A percentile compares a stretch with the other conserved stretches of the same genome.
phyloP scores from a whole-genome alignment of 2,888 invertebrate species.

The Hirtodrosophila histrioides region DNA sequence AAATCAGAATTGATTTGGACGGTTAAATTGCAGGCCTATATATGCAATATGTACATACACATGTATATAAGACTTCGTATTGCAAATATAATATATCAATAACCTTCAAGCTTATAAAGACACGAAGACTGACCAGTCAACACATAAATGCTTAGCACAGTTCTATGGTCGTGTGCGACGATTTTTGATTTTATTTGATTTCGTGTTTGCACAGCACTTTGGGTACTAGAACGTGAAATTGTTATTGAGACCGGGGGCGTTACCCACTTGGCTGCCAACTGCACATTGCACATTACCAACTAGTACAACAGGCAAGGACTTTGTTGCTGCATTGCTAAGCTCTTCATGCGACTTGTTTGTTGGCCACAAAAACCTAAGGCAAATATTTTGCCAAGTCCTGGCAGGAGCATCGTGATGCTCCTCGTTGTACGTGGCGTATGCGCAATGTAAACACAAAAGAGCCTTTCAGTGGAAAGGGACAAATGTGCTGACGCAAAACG shows the following conservation, averaged over 20 bases:
- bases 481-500: constrained; percentile 36
- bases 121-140: constrained; percentile 6
- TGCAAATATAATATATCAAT: constrained; percentile 33
- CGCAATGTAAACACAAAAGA: constrained; percentile 41
- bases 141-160: constrained; percentile 17
- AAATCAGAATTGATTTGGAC: too few relatives aligned
- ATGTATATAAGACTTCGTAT: too few relatives aligned
- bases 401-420: constrained; percentile 34
- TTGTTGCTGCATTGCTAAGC: constrained; percentile 46
- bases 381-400: constrained; percentile 49
- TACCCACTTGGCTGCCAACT: constrained; percentile 24
- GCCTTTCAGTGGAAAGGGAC: neutral
- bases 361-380: constrained; percentile 45
- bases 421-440: constrained; percentile 53
- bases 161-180: constrained; percentile 30
- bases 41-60: too few relatives aligned
- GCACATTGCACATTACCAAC: constrained; percentile 28
- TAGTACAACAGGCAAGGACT: constrained; percentile 23
- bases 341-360: constrained; percentile 29
- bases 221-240: constrained; percentile 53
- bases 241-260: constrained; percentile 55
- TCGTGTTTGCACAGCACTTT: constrained; percentile 63
- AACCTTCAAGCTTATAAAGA: constrained; percentile 21
- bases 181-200: constrained; percentile 61
- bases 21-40: too few relatives aligned